These are phyloP conservation scores for Mycteria americana DNA, from an alignment of 2,797 vertebrate genomes.

Conservation along the genomic window DNA sequence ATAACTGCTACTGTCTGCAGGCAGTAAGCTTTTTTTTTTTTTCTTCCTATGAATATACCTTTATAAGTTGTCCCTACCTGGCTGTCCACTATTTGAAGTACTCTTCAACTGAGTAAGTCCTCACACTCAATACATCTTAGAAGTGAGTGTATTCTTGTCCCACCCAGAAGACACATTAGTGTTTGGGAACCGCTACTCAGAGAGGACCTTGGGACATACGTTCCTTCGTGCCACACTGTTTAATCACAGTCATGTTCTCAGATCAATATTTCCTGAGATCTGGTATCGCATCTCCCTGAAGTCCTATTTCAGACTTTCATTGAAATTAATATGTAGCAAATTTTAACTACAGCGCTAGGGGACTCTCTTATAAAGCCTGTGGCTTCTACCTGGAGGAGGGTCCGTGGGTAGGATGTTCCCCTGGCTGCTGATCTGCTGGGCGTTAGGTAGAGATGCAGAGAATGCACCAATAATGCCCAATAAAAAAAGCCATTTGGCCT, in stretches of 20 bases:
- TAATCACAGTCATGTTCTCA: background rate
- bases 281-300: background rate
- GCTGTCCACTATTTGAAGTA: background rate
- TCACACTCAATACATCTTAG: background rate
- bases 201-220: background rate
- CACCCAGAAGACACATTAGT: background rate
- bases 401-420: background rate
- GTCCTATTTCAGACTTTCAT: background rate
- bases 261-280: background rate
- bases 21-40: background rate
- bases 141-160: background rate
- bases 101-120: background rate
- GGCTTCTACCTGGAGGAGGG: background rate
- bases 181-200: background rate
- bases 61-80: background rate
- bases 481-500: background rate
- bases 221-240: background rate
- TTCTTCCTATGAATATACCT: background rate
- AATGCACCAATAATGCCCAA: background rate
- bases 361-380: background rate
- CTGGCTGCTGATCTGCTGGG: background rate
- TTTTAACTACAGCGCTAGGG: background rate
- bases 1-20: background rate
- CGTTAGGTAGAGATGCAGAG: background rate
- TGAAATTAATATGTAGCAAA: background rate